A percentile compares a stretch with the other conserved stretches of the same genome.
These are phyloP conservation scores for Neodiprion fabricii DNA, from an alignment of 1,140 invertebrate species.

Conservation along the genomic window DNA sequence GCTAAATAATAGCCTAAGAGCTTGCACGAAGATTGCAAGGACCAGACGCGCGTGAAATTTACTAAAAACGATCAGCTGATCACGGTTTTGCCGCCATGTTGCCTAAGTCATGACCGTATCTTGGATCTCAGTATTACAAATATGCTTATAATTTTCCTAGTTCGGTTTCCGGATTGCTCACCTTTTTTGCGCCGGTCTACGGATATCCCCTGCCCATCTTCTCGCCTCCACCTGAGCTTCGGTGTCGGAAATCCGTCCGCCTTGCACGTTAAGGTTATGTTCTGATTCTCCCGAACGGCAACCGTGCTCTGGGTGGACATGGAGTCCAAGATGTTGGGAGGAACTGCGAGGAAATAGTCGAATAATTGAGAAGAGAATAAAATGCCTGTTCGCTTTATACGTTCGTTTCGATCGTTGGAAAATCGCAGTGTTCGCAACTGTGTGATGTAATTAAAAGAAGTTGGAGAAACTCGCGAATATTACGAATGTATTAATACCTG, in stretches of 20 bases:
- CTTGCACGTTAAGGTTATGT: conserved; percentile 87
- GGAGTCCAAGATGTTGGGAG: conserved; percentile 86
- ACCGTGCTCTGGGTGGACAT: conserved; percentile 86
- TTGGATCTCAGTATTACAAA: background rate
- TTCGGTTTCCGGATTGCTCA: conserved; percentile 45
- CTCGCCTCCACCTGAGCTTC: conserved; percentile 88
- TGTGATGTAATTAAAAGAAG: too few relatives aligned
- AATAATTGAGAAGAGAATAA: conserved; percentile 10
- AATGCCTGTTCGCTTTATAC: background rate
- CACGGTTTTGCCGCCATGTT: too few relatives aligned
- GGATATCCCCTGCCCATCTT: conserved; percentile 84
- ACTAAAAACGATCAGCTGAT: too few relatives aligned
- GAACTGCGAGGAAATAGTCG: conserved; percentile 69
- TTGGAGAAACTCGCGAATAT: too few relatives aligned
- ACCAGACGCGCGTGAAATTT: too few relatives aligned
- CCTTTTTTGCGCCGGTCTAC: conserved; percentile 85
- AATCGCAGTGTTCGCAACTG: too few relatives aligned
- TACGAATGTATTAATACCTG: too few relatives aligned
- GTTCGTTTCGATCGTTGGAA: background rate
- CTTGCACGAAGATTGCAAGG: too few relatives aligned
- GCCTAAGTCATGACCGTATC: too few relatives aligned
- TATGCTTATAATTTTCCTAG: background rate
- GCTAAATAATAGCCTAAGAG: too few relatives aligned
- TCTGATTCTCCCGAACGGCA: conserved; percentile 87
- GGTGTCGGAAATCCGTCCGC: conserved; percentile 88